Evolutionary conservation across 2,797 vertebrate species (phyloP), one percentile per base, ranked within the genome.

Genomic region (Staurois parvus): DNA sequence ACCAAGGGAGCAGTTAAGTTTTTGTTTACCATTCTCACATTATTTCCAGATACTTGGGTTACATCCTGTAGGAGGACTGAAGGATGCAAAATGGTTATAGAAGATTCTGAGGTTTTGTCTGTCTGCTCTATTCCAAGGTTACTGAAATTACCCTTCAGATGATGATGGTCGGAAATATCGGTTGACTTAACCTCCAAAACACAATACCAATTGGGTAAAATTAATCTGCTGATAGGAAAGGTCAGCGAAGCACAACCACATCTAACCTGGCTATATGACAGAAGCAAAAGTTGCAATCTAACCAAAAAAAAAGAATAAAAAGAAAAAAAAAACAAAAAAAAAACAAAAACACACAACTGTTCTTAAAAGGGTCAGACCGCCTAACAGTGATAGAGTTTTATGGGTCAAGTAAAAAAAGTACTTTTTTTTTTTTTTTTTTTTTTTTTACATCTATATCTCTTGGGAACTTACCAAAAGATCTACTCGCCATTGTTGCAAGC

Each of bases 1-100:
- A 81, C 88, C 90, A 89, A 74, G 87, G 66, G 67, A 83, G 74
- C 59, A 83, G 69, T 87, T 89, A 91, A 84, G 80, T 89, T 89
- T n/a, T 85, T 89, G 88, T 91, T 91, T 92, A 89, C 90, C 88
- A 89, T 89, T 88, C 89, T 88, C 90, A 90, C 88, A 89, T 90
- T 87, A 89, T 90, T 92, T 89, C 88, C 89, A 89, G 82, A 89
- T 72, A 88, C 89, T 85, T 69, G 85, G 88, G 77, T 90, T 88
- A 88, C 90, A 90, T 89, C 90, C 90, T 88, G 90, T 88, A 90
- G 91, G 88, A 89, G 90, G 89, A 85, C 34, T 85, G 76, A 88
- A 88, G 89, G 88, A 85, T 91, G 89, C 89, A 88, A 88, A 86
- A 30, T 32, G 74, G 88, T 91, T 89, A 90, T 88, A 89, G 86